A percentile compares a stretch with the other conserved stretches of the same genome.
Conservation (phyloP, 2,113 vertebrate species). For the Myrmecobius fasciatus region DNA sequence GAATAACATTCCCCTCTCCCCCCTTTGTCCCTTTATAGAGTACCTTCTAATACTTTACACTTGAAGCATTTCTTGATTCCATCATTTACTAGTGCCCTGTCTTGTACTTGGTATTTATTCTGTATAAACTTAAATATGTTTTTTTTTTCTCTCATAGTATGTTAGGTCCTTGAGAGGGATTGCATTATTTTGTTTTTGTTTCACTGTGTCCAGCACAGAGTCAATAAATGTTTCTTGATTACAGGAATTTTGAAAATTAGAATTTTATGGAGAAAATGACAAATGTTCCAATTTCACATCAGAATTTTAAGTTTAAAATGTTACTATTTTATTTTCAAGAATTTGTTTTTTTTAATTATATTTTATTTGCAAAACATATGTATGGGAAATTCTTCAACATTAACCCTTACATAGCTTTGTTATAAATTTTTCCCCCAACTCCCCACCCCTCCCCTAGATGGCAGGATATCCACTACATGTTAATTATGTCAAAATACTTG, state of each 20-base stretch:
- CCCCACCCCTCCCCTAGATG: no score
- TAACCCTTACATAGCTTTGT: no score
- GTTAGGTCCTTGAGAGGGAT: neutral
- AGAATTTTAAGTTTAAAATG: neutral
- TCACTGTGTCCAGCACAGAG: neutral
- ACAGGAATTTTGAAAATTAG: neutral
- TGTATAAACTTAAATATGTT: neutral
- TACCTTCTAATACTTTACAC: neutral
- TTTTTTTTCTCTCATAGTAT: neutral
- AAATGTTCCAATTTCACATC: neutral
- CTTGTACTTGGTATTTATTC: neutral
- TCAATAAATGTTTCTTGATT: neutral
- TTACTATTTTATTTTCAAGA: no score
- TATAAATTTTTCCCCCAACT: no score
- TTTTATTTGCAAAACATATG: no score
- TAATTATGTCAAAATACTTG: no score
- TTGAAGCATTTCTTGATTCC: neutral
- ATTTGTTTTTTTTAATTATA: no score
- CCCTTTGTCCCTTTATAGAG: neutral
- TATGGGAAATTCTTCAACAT: no score
- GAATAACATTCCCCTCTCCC: neutral
- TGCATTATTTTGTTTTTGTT: neutral
- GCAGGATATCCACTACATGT: no score
- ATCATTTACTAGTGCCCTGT: neutral
- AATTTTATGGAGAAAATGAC: neutral